Evolutionary conservation across 2,113 vertebrate genomes (phyloP).

Genomic region (Dermatemys mawii): DNA sequence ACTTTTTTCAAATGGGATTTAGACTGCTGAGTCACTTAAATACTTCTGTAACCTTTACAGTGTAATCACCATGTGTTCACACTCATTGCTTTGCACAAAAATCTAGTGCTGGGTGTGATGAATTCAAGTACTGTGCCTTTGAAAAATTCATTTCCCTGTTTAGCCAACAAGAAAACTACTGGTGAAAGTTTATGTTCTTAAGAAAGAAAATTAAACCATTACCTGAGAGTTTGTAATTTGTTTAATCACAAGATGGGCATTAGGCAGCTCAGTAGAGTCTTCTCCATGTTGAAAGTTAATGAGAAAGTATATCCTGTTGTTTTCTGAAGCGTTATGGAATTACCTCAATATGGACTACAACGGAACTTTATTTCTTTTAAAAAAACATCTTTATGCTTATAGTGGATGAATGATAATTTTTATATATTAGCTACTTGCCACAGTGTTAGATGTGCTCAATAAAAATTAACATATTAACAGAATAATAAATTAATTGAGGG

Average conservation of each 20-base stretch:
- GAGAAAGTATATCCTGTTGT: not conserved
- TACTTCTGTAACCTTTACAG: not conserved
- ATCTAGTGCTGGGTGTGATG: not conserved
- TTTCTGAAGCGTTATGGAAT: not conserved
- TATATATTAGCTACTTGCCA: conserved; percentile 6
- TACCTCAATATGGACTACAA: not conserved
- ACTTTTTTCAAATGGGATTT: not conserved
- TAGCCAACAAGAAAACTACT: not conserved
- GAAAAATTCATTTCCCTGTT: not conserved
- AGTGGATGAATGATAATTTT: not conserved
- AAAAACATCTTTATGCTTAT: not conserved
- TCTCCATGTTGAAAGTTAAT: not conserved
- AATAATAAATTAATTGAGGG: conserved; percentile 24
- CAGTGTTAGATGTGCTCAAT: not conserved
- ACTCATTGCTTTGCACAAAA: not conserved
- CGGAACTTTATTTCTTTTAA: not conserved
- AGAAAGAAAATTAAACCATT: not conserved
- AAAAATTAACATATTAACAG: conserved; percentile 20
- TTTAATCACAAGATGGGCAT: not conserved
- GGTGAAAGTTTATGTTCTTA: not conserved
- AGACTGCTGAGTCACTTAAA: not conserved
- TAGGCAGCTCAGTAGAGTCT: not conserved
- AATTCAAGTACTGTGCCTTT: not conserved
- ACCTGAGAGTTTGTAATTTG: not conserved
- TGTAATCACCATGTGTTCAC: not conserved